Base-by-base conservation (phyloP, 2,888 invertebrate species). In the Pyrocoelia pectoralis region DNA sequence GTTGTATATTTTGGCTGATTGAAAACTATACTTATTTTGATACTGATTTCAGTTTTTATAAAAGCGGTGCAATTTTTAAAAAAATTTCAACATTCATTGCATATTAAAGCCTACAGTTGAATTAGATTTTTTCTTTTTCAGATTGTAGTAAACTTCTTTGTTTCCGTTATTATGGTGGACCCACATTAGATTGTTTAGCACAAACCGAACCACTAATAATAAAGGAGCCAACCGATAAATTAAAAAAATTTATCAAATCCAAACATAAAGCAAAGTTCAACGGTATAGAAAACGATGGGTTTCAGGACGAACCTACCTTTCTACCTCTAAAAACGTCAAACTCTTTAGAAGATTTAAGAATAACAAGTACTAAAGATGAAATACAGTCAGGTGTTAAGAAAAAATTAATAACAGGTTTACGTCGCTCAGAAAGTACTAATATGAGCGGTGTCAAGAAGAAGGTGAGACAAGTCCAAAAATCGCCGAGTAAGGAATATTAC, bases 141-240 rank as follows among this genome's bases (percentile, higher is more conserved):
- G 89, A 88, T 78, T 87, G 87, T 78, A 87, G 87, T 77, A 88
- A 88, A 78, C 83, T 88, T 68, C 83, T 89, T 70, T 89, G 89
- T 78, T 89, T 89, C 79, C 88, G 89, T 53, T 89, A 89, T 81
- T 89, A 88, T 82, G 87, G 87, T 80, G 87, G 87, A 69, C 83
- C 87, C 62, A 85, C 84, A 67, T 83, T 88, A 72, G 86, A 88
- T 72, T 88, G 88, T 76, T 83, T 86, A 69, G 88, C 88, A 66
- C 87, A 89, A 79, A 86, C 88, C 8, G 84, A 87, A 64, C 86
- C 88, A 62, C 82, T 88, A 64, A 86, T 87, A 74, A 84, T 86
- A 74, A 86, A 86, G 77, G 84, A 85, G 71, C 82, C 86, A 52
- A 84, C 86, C 0, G 83, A 83, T 50, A 84, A 85, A 68, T 81